These are phyloP conservation scores for Onychostruthus taczanowskii DNA, from an alignment of 2,113 vertebrate genomes.

Conservation along the genomic window DNA sequence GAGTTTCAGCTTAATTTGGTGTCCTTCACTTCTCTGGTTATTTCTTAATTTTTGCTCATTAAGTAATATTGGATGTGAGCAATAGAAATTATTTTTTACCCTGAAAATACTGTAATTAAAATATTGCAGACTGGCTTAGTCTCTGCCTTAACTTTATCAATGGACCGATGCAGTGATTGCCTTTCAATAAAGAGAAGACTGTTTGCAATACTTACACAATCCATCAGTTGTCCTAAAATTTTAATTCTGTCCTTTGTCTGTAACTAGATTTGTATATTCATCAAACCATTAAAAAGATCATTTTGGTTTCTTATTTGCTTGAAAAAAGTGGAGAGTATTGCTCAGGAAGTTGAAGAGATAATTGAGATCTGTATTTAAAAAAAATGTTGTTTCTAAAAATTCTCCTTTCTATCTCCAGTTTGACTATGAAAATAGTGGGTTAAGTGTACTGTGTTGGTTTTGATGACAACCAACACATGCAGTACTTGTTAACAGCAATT, in stretches of 20 bases:
- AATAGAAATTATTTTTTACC: not conserved
- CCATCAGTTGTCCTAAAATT: not conserved
- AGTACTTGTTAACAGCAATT: not conserved
- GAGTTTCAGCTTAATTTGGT: conserved; percentile 22
- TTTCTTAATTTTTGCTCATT: conserved; percentile 40
- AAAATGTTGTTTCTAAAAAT: not conserved
- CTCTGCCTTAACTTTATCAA: not conserved
- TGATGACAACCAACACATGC: not conserved
- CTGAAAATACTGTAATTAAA: conserved; percentile 24
- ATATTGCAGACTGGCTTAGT: conserved; percentile 1
- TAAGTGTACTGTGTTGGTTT: not conserved
- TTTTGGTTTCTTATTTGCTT: not conserved
- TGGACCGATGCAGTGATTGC: conserved; percentile 15
- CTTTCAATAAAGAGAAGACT: not conserved
- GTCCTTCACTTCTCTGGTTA: not conserved
- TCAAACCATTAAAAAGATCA: not conserved
- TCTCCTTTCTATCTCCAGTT: not conserved
- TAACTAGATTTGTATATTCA: not conserved
- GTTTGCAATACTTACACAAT: not conserved
- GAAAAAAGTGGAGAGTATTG: not conserved
- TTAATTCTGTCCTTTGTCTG: not conserved
- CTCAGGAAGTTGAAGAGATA: not conserved
- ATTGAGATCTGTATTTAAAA: not conserved
- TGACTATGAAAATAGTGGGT: not conserved
- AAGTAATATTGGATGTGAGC: not conserved